phyloP scores from a whole-genome alignment of 2,888 invertebrate genomes.

The Cordylochernes scorpioides region DNA sequence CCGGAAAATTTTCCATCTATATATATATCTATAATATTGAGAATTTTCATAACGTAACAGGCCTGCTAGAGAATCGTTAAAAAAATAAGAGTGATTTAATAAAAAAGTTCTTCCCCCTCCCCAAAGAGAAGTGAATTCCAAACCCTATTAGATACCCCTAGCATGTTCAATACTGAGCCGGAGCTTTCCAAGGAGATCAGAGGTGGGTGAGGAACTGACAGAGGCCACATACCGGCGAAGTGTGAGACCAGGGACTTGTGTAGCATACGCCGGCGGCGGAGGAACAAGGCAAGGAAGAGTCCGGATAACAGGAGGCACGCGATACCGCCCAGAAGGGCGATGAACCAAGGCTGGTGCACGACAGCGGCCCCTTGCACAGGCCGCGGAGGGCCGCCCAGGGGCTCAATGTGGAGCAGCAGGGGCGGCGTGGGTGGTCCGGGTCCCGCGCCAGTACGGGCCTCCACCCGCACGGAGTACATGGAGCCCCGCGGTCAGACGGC shows the following conservation, averaged over 20 bases:
- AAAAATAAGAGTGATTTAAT: no score
- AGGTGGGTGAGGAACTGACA: conserved; percentile 43
- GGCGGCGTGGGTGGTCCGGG: conserved; percentile 61
- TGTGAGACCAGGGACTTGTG: conserved; percentile 15
- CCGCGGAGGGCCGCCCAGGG: conserved; percentile 16
- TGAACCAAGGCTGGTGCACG: conserved; percentile 50
- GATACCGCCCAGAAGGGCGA: conserved; percentile 54
- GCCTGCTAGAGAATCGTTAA: no score
- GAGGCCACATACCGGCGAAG: conserved; percentile 17
- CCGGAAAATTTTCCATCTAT: no score
- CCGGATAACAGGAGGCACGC: conserved; percentile 50
- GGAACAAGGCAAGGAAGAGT: conserved; percentile 51
- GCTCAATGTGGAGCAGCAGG: conserved; percentile 35
- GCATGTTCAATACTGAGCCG: conserved; percentile 11
- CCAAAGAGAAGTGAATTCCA: no score
- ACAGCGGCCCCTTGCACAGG: conserved; percentile 8
- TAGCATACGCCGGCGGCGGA: conserved; percentile 22
- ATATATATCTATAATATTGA: no score
- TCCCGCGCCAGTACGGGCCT: conserved; percentile 62
- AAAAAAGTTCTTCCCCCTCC: no score
- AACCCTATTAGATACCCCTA: conserved; percentile 11
- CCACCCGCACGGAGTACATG: conserved; percentile 60
- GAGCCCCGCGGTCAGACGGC: conserved; percentile 56
- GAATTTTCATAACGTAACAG: no score
- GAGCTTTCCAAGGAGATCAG: conserved; percentile 52